phyloP scores from a whole-genome alignment of 2,113 vertebrate species.

The Microcebus lehilahytsara region DNA sequence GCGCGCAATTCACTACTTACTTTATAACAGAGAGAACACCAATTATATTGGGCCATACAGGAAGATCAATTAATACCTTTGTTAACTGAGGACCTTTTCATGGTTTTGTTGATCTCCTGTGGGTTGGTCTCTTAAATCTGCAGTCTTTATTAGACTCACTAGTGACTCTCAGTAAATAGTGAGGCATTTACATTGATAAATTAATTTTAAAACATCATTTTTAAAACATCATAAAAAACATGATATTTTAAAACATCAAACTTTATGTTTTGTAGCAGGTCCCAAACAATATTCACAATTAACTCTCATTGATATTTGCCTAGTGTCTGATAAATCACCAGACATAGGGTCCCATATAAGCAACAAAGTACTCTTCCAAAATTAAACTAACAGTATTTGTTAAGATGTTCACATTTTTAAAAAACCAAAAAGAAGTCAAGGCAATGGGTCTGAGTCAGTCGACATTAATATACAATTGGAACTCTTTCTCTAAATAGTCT shows the following conservation, averaged over 20 bases:
- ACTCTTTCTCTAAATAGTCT: neutral
- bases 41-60: neutral
- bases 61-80: conserved; percentile 21
- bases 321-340: neutral
- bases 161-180: neutral
- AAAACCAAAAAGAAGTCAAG: neutral
- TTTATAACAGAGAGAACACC: neutral
- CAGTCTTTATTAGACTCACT: neutral
- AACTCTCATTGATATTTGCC: conserved; percentile 3
- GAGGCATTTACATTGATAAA: conserved; percentile 4
- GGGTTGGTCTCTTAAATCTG: conserved; percentile 41
- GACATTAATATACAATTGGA: neutral
- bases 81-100: neutral
- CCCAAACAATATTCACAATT: neutral
- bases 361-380: conserved; percentile 17
- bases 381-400: conserved; percentile 19
- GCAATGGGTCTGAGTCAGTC: neutral
- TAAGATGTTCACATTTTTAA: neutral
- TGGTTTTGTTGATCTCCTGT: neutral
- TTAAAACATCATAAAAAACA: neutral
- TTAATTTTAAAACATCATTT: neutral
- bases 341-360: neutral
- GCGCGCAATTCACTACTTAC: neutral
- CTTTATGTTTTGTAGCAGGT: conserved; percentile 34
- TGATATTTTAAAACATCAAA: neutral